Percentiles rank a stretch among this genome's conserved stretches.
These are phyloP conservation scores for Cryptocephalus moraei DNA, from an alignment of 2,888 invertebrate genomes.

Conservation along the genomic window DNA sequence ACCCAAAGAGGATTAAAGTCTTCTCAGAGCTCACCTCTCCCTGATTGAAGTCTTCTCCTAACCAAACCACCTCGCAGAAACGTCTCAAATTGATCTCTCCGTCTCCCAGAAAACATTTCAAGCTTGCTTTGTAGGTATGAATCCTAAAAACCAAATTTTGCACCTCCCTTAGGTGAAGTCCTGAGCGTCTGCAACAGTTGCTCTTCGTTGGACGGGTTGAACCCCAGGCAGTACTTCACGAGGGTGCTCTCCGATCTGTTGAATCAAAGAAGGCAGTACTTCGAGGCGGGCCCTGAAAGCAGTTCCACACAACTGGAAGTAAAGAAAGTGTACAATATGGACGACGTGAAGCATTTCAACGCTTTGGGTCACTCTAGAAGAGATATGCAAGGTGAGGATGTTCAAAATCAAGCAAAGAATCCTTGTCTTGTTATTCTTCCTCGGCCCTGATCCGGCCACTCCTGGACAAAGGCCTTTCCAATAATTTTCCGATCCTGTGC, in stretches of 20 bases:
- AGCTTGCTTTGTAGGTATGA: background rate
- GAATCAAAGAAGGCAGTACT: slow-evolving; percentile 9
- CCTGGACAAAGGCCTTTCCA: too few relatives aligned
- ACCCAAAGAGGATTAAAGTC: too few relatives aligned
- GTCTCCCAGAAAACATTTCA: background rate
- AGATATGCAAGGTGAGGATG: background rate
- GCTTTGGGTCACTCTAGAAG: background rate
- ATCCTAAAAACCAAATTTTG: too few relatives aligned
- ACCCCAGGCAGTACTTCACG: slow-evolving; percentile 14
- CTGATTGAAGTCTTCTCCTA: too few relatives aligned
- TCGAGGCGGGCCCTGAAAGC: background rate
- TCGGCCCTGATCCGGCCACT: too few relatives aligned
- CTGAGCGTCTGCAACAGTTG: slow-evolving; percentile 3
- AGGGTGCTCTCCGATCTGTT: slow-evolving; percentile 17
- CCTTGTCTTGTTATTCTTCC: too few relatives aligned
- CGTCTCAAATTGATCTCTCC: too few relatives aligned
- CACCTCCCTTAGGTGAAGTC: background rate
- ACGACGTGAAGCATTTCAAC: background rate
- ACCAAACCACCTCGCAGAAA: too few relatives aligned
- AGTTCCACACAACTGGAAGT: background rate
- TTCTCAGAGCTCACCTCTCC: too few relatives aligned
- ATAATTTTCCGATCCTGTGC: too few relatives aligned
- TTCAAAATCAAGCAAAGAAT: too few relatives aligned
- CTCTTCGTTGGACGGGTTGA: slow-evolving; percentile 6
- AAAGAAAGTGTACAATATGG: background rate